phyloP scores from a whole-genome alignment of 2,797 vertebrate species.

The Taeniopygia guttata region DNA sequence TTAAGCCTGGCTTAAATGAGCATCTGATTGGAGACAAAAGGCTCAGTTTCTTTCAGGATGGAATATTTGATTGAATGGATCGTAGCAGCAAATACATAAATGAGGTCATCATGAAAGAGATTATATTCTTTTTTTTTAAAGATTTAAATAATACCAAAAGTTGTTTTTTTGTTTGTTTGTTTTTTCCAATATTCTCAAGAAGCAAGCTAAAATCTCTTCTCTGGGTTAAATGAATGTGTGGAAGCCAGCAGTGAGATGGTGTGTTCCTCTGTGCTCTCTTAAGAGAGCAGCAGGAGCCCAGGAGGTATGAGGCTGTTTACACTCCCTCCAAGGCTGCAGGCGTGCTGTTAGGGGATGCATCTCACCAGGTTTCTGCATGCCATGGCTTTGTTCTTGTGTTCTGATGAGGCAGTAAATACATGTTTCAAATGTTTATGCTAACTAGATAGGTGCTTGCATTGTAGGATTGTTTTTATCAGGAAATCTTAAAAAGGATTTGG shows the following conservation, averaged over 20 bases:
- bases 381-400: slow-evolving; percentile 40
- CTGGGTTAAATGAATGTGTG: neutral
- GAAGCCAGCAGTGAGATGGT: neutral
- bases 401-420: slow-evolving; percentile 68
- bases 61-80: neutral
- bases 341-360: neutral
- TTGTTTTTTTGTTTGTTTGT: neutral
- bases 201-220: neutral
- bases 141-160: neutral
- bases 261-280: neutral
- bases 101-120: neutral
- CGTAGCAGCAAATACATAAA: neutral
- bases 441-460: neutral
- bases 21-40: neutral
- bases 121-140: neutral
- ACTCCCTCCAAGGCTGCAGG: slow-evolving; percentile 11
- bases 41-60: neutral
- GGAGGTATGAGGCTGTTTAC: neutral
- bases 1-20: neutral
- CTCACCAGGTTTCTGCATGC: neutral
- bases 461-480: neutral
- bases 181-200: neutral
- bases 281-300: neutral
- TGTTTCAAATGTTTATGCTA: slow-evolving; percentile 74
- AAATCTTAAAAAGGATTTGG: neutral